These are phyloP conservation scores for Machimus rusticus DNA, from an alignment of 2,888 invertebrate genomes.

Conservation along the genomic window DNA sequence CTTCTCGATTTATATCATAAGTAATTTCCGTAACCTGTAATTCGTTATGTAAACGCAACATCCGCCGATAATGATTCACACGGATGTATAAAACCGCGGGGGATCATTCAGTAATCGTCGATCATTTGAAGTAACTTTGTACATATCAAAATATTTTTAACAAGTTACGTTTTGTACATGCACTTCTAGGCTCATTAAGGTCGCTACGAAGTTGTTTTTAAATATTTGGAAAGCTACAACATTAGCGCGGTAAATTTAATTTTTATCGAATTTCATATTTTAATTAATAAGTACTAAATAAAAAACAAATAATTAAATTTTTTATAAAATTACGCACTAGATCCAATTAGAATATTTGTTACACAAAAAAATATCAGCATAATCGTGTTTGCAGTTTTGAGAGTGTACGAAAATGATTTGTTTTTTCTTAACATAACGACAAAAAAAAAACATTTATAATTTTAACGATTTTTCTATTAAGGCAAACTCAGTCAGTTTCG, in stretches of 20 bases:
- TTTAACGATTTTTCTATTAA: constrained; percentile 46
- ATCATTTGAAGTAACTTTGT: not conserved
- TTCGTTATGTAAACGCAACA: not conserved
- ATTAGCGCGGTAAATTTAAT: not conserved
- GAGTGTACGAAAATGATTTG: no score
- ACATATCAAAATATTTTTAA: not conserved
- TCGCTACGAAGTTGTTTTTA: not conserved
- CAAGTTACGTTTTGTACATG: not conserved
- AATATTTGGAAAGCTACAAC: not conserved
- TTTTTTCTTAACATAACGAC: no score
- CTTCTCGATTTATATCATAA: not conserved
- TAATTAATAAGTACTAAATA: no score
- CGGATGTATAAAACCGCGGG: not conserved
- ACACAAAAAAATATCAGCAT: no score
- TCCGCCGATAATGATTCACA: not conserved
- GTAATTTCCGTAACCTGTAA: not conserved
- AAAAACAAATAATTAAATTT: no score
- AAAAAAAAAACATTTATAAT: not conserved
- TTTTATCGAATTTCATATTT: not conserved
- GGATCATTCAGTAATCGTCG: not conserved
- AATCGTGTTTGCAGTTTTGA: no score
- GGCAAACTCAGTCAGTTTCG: constrained; percentile 65
- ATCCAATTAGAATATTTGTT: no score
- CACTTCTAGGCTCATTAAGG: not conserved
- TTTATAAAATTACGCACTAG: no score